Evolutionary conservation across 37 sponge, comb jelly and placozoan genomes (phyloP), one percentile per base, ranked within the genome.

Genomic region (Haliclona indistincta): DNA sequence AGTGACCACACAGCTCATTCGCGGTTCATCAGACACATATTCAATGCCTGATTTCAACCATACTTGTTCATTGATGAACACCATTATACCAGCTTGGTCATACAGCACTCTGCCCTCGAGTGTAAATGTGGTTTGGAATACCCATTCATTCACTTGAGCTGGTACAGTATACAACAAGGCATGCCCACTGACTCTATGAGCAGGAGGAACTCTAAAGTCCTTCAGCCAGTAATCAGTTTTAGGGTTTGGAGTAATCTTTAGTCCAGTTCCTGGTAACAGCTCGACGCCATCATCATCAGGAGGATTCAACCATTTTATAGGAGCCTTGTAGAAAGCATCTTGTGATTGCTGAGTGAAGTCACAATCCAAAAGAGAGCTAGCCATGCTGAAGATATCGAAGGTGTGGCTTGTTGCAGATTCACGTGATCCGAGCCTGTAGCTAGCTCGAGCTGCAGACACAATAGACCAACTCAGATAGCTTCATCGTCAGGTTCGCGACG

Each of bases 31-130:
- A 23, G 36, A 44, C 28, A 66, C 83, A 4, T 35, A 10, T 39
- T 82, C 83, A 20, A 82, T 73, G 17, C 83, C 83, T 26, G 83
- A 67, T 51, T 82, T 82, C 65, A 82, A n/a, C 83, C 83, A 82
- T 15, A 58, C 75, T 3, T 33, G 20, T 4, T 54, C 58, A 39
- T 65, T 60, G 3, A 42, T 37, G 66, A 38, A 68, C 15, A 82
- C 75, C 34, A 82, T 82, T 25, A 82, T 37, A 8, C 83, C 83
- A 29, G 83, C 83, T 56, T 82, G 83, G 68, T 82, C 83, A 33
- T 41, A 82, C 49, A 55, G 67, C 20, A 17, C 13, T 26, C 6
- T 3, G 28, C 63, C 64, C 38, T 65, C 41, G 51, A 82, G 38
- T 35, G 55, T 67, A 49, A 82, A 82, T 37, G 2, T 26, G 2